A percentile compares a stretch with the other conserved stretches of the same genome.
Conservation (phyloP, 1,140 invertebrate species). For the Papilio dardanus region DNA sequence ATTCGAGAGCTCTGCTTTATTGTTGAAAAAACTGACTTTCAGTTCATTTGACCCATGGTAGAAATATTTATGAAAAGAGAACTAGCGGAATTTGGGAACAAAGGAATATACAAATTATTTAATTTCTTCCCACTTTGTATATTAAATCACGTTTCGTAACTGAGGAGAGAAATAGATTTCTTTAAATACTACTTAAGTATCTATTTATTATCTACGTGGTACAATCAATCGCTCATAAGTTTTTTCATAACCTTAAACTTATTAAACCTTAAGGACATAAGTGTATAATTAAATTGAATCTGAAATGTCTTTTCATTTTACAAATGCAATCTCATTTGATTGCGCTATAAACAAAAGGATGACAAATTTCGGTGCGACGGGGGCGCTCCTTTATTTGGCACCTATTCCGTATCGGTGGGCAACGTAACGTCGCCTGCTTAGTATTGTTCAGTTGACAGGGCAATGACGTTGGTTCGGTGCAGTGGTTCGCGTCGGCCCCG, state of each 20-base stretch:
- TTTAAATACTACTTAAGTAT: too few relatives aligned
- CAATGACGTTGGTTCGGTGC: constrained; percentile 75
- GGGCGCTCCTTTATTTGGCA: constrained; percentile 58
- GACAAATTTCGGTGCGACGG: constrained; percentile 59
- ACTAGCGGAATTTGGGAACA: not conserved
- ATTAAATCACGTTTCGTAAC: not conserved
- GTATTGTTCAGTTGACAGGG: constrained; percentile 80
- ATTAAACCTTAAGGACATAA: constrained; percentile 19
- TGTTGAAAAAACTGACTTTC: not conserved
- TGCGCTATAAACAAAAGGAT: constrained; percentile 17
- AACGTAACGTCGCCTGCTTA: constrained; percentile 76
- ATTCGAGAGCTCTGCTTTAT: not conserved
- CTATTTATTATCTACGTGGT: too few relatives aligned
- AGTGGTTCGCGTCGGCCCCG: constrained; percentile 54
- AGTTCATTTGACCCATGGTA: not conserved
- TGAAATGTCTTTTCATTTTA: not conserved
- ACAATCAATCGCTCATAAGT: too few relatives aligned
- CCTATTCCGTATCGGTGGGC: constrained; percentile 67
- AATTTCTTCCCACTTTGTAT: not conserved
- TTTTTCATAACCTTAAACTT: too few relatives aligned
- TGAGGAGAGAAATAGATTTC: not conserved
- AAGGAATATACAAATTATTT: not conserved
- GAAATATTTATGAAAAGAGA: not conserved
- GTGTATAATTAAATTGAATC: not conserved
- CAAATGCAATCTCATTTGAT: constrained; percentile 25